A percentile compares a stretch with the other conserved stretches of the same genome.
Evolutionary conservation across 1,140 invertebrate species (phyloP).

Genomic region (Chrysoperla carnea): DNA sequence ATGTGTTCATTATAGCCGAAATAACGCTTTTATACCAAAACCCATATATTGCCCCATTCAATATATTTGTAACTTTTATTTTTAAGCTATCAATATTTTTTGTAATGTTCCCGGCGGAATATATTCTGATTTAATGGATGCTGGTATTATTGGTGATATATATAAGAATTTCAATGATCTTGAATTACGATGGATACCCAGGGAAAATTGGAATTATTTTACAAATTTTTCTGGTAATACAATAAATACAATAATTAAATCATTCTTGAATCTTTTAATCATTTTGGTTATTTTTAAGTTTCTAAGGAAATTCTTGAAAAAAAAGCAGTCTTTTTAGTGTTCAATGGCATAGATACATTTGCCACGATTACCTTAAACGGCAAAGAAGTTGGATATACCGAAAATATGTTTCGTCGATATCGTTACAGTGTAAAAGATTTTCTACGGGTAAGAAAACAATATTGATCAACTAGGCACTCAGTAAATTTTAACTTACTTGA

Average conservation of each 20-base stretch:
- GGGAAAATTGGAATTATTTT: conserved; percentile 60
- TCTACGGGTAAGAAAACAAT: conserved; percentile 32
- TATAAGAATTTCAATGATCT: conserved; percentile 63
- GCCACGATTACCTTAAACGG: conserved; percentile 58
- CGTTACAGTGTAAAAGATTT: conserved; percentile 49
- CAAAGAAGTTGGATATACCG: conserved; percentile 38
- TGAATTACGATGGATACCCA: conserved; percentile 61
- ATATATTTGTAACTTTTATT: no score
- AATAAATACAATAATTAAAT: no score
- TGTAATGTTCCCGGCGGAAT: conserved; percentile 68
- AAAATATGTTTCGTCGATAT: conserved; percentile 86
- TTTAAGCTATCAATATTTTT: conserved; percentile 16
- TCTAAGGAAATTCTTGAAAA: conserved; percentile 17
- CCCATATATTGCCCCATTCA: no score
- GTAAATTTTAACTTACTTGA: neutral
- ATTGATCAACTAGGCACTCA: conserved; percentile 8
- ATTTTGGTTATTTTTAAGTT: conserved; percentile 21
- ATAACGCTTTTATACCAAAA: no score
- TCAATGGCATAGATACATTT: conserved; percentile 79
- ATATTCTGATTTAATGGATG: conserved; percentile 54
- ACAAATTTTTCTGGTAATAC: conserved; percentile 34
- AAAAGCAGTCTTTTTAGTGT: conserved; percentile 36
- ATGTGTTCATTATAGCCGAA: no score
- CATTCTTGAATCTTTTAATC: neutral
- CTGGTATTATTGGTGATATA: conserved; percentile 46